These are phyloP conservation scores for Malthinus seriepunctatus DNA, from an alignment of 2,888 invertebrate genomes.

Conservation along the genomic window DNA sequence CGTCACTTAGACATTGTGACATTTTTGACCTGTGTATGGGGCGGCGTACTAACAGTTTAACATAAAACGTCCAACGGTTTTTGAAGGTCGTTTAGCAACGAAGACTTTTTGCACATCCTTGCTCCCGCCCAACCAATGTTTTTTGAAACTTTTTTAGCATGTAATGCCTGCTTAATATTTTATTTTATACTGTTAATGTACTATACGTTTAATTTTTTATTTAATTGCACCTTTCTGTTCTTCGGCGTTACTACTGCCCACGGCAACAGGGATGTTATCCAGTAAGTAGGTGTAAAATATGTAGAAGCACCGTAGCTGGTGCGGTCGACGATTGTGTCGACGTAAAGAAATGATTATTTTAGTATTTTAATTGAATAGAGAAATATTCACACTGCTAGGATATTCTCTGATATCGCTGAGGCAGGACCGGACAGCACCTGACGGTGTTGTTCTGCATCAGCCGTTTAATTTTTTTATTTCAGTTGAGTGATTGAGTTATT, in stretches of 20 bases:
- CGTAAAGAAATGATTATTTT: constrained; percentile 23
- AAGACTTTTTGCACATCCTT: constrained; percentile 67
- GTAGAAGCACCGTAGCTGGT: constrained; percentile 30
- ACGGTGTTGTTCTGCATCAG: constrained; percentile 27
- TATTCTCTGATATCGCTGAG: constrained; percentile 31
- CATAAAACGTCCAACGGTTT: constrained; percentile 62
- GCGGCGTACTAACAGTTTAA: constrained; percentile 68
- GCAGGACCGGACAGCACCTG: constrained; percentile 20
- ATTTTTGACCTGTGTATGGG: constrained; percentile 88
- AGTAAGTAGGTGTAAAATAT: constrained; percentile 64
- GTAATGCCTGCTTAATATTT: constrained; percentile 71
- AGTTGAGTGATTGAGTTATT: constrained; percentile 53
- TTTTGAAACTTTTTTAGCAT: constrained; percentile 61
- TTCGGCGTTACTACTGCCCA: constrained; percentile 61
- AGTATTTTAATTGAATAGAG: constrained; percentile 33
- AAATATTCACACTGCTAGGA: constrained; percentile 31
- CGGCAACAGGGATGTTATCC: constrained; percentile 74
- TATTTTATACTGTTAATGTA: constrained; percentile 49
- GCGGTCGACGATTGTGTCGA: constrained; percentile 22
- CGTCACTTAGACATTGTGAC: constrained; percentile 70
- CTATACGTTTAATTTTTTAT: constrained; percentile 66
- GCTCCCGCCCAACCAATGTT: constrained; percentile 62
- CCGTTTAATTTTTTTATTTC: constrained; percentile 31
- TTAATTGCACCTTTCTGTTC: constrained; percentile 70
- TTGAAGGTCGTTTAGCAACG: constrained; percentile 72